Percentiles rank a stretch among this genome's conserved stretches.
phyloP scores from a whole-genome alignment of 2,113 vertebrate species.

The Crotalus viridis region DNA sequence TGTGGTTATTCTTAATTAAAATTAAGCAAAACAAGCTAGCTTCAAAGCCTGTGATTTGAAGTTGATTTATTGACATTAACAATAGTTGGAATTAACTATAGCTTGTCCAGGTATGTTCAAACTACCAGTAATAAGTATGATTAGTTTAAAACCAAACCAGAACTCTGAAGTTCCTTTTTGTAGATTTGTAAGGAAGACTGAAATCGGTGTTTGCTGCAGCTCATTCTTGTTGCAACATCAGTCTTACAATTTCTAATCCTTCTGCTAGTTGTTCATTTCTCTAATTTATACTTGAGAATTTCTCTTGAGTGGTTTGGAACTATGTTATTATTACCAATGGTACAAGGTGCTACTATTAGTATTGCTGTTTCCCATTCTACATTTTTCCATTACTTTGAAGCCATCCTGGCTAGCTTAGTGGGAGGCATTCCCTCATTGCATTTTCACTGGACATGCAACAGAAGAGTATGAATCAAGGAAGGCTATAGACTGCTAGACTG shows the following conservation, averaged over 20 bases:
- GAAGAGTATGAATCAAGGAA: not conserved
- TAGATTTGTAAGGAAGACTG: not conserved
- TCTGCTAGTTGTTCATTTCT: not conserved
- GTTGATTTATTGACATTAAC: not conserved
- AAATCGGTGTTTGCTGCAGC: not conserved
- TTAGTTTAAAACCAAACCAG: not conserved
- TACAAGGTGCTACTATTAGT: not conserved
- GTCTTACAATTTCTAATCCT: not conserved
- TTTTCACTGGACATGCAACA: not conserved
- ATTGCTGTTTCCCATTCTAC: not conserved
- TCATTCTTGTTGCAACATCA: not conserved
- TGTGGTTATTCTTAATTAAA: not conserved
- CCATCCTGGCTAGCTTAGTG: not conserved
- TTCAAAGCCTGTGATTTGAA: not conserved
- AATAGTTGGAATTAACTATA: not conserved
- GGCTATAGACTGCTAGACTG: not conserved
- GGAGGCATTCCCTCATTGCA: not conserved
- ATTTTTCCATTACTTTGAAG: not conserved
- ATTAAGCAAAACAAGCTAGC: not conserved
- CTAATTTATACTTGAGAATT: not conserved
- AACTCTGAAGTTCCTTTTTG: not conserved
- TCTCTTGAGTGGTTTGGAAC: not conserved
- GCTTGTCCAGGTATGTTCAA: not conserved
- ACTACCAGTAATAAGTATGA: too few relatives aligned
- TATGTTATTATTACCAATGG: not conserved